A percentile compares a stretch with the other conserved stretches of the same genome.
Conservation (phyloP, 2,797 vertebrate species). For the Centropyge bicolor region DNA sequence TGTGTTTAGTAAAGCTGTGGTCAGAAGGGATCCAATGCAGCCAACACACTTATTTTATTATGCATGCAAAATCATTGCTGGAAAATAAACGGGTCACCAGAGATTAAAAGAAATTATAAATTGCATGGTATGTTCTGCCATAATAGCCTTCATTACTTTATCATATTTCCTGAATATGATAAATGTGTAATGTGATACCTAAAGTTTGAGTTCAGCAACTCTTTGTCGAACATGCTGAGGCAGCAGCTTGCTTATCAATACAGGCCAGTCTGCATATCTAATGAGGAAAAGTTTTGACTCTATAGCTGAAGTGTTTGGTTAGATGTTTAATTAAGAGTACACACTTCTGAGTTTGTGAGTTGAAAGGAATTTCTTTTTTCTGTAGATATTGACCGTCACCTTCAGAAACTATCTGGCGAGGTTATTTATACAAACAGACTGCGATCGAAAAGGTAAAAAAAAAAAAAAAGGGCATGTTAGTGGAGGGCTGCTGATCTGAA, state of each 20-base stretch:
- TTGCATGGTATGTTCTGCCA: not conserved
- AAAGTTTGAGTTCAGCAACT: constrained; percentile 42
- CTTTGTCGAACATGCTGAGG: constrained; percentile 39
- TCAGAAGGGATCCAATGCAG: not conserved
- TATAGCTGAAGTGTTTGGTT: constrained; percentile 35
- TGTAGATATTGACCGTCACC: not conserved
- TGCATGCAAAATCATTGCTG: constrained; percentile 6
- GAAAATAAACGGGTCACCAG: constrained; percentile 17
- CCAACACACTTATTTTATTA: constrained; percentile 18
- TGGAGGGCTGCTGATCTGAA: constrained; percentile 20
- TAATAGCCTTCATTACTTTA: constrained; percentile 22
- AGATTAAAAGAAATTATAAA: constrained; percentile 6
- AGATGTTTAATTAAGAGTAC: constrained; percentile 39
- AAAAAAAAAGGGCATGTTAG: constrained; percentile 2
- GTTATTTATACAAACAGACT: constrained; percentile 26
- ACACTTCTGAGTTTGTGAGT: constrained; percentile 17
- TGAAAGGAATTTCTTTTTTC: constrained; percentile 5
- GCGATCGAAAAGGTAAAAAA: constrained; percentile 23
- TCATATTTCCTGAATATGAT: constrained; percentile 29
- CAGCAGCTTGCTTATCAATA: constrained; percentile 54
- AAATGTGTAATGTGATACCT: constrained; percentile 36
- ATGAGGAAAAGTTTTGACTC: constrained; percentile 39
- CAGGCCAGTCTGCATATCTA: constrained; percentile 42
- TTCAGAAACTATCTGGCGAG: constrained; percentile 5
- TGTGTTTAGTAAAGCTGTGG: not conserved